Evolutionary conservation across 1,140 invertebrate species (phyloP), one percentile per base, ranked within the genome.

Genomic region (Chymomyza costata): DNA sequence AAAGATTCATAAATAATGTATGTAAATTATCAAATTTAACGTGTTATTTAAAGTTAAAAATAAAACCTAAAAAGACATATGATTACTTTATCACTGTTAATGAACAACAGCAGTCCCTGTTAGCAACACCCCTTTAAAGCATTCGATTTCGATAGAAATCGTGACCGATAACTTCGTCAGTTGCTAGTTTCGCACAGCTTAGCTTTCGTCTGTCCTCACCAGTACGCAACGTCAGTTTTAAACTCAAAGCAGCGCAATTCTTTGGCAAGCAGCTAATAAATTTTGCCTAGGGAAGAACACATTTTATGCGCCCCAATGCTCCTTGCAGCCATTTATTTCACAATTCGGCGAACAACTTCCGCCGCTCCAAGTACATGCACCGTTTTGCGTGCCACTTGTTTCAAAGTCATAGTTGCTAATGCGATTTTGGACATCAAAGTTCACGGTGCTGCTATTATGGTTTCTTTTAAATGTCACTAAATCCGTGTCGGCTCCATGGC

Each of bases 21-120:
- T 78, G 67, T 80, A 80, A 73, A 80, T 73, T 71, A 67, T 51
- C 63, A 67, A 64, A 49, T 60, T 45, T 60, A 61, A 63, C 67
- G 46, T 65, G 59, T 80, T 73, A 38, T 62, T 54, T 35, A 46
- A 41, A 38, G 41, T 65, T 69, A 70, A 76, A 76, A 76, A 78
- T 73, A 80, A 59, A 78, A 70, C 73, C 73, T 78, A 80, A 78
- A 78, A 80, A 78, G 73, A 54, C 58, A 40, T 46, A 7, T 6
- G 25, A 28, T n/a, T n/a, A n/a, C n/a, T n/a, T n/a, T n/a, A n/a
- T n/a, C n/a, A n/a, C n/a, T n/a, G n/a, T n/a, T n/a, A 28, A 28
- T 28, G 25, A 28, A 28, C 5, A 28, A 10, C 25, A 28, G 25
- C n/a, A n/a, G n/a, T n/a, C n/a, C n/a, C n/a, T n/a, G n/a, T n/a